Percentiles rank a stretch among this genome's conserved stretches.
Evolutionary conservation across 2,113 vertebrate genomes (phyloP).

Genomic region (Hypanus sabinus): DNA sequence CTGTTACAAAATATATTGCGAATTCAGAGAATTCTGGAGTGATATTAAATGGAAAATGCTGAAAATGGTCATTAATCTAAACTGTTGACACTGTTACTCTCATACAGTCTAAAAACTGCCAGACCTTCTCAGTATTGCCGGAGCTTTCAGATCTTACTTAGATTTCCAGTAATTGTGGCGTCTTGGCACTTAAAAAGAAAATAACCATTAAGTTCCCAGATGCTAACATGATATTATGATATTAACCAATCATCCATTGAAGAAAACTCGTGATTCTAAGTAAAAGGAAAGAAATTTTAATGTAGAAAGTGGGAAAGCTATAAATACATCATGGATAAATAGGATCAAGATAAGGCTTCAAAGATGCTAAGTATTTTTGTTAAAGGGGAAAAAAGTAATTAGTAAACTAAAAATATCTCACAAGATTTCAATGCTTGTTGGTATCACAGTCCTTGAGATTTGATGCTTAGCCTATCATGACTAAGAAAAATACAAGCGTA

Average conservation of each 20-base stretch:
- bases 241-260: background rate
- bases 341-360: background rate
- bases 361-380: background rate
- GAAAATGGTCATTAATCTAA: no score
- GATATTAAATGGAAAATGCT: no score
- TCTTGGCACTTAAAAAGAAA: no score
- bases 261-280: background rate
- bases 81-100: no score
- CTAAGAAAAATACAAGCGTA: background rate
- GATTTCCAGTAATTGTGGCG: no score
- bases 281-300: background rate
- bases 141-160: no score
- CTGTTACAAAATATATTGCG: background rate
- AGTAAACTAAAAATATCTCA: slow-evolving; percentile 2
- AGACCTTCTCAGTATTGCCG: no score
- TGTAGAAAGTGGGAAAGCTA: background rate
- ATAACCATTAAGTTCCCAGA: background rate
- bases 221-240: background rate
- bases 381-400: slow-evolving; percentile 9
- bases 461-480: background rate
- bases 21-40: no score
- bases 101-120: no score
- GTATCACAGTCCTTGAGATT: background rate
- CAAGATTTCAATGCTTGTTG: background rate
- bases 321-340: background rate